Evolutionary conservation across 2,797 vertebrate genomes (phyloP), one percentile per base, ranked within the genome.

Genomic region (Cynodonichthys magdalenae): DNA sequence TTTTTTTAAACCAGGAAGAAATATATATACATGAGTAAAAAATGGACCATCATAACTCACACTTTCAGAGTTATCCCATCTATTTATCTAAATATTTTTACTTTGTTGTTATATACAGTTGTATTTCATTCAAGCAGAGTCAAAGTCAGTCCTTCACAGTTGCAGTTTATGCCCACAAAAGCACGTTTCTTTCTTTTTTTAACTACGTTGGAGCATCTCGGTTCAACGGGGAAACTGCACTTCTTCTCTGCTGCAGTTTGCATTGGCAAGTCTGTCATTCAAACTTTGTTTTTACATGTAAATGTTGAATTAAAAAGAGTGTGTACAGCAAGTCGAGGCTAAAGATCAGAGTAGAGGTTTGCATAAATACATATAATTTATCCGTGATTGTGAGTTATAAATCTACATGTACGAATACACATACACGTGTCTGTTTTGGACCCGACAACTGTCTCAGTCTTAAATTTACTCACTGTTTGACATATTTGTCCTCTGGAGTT

Each of bases 401-500:
- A 29, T 18, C 24, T 45, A 15, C 17, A 11, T 50, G 34, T 28
- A 36, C 20, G 15, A 42, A 45, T 15, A 11, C 14, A 28, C 19
- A 39, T 11, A 17, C 6, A 15, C 39, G 31, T 52, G 58, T 52
- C 20, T 49, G 44, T n/a, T 44, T 31, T 19, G 39, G 10, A 4
- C 5, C 14, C 0, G 34, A 19, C 28, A 34, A 24, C 19, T 6
- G 24, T 39, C 7, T 46, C 24, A n/a, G 44, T 29, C 44, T 7
- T 47, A 31, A 15, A 59, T 28, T 3, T 41, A 3, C 41, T 9
- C n/a, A 6, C 15, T 36, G 6, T 66, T 53, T 28, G 34, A 46
- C 27, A 24, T 3, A 12, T 48, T 15, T 2, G n/a, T 47, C 55
- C 61, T 53, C 54, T 71, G 28, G 18, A 66, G 24, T 3, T 63